Percentiles rank a stretch among this genome's conserved stretches.
These are phyloP conservation scores for Gortyna flavago DNA, from an alignment of 2,888 invertebrate species.

Conservation along the genomic window DNA sequence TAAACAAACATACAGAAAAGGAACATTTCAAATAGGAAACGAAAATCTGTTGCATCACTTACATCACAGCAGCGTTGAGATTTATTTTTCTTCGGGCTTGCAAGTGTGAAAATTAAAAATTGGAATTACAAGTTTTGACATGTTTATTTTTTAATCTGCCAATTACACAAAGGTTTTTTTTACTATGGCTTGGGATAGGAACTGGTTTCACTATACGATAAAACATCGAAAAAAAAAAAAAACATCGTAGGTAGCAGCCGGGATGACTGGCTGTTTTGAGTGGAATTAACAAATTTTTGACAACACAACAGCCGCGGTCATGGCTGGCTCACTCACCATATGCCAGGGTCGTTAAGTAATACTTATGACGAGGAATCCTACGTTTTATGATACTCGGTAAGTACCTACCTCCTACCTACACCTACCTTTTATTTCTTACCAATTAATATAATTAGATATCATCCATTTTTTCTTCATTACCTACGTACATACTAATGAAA, in stretches of 20 bases:
- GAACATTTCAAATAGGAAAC: slow-evolving; percentile 61
- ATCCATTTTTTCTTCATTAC: not conserved
- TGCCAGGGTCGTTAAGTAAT: slow-evolving; percentile 76
- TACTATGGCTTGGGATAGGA: slow-evolving; percentile 23
- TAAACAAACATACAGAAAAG: slow-evolving; percentile 54
- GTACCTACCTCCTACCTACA: too few relatives aligned
- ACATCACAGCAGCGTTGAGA: slow-evolving; percentile 35
- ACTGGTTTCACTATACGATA: slow-evolving; percentile 50
- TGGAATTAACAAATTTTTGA: slow-evolving; percentile 82
- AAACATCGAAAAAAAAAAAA: slow-evolving; percentile 57
- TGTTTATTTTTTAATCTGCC: slow-evolving; percentile 48
- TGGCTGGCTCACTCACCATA: slow-evolving; percentile 76
- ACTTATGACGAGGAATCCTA: slow-evolving; percentile 27
- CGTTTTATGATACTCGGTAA: slow-evolving; percentile 12
- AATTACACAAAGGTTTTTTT: slow-evolving; percentile 31
- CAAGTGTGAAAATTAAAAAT: slow-evolving; percentile 56
- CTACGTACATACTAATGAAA: too few relatives aligned
- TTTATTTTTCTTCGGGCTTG: slow-evolving; percentile 58
- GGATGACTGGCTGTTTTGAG: slow-evolving; percentile 86
- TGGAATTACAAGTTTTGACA: slow-evolving; percentile 42
- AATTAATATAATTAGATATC: not conserved
- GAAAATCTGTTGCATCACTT: slow-evolving; percentile 49
- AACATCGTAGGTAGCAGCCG: slow-evolving; percentile 74
- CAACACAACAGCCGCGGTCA: slow-evolving; percentile 71
- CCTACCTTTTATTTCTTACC: not conserved